Conservation (phyloP, 2,113 vertebrate genomes). For the Numida meleagris region DNA sequence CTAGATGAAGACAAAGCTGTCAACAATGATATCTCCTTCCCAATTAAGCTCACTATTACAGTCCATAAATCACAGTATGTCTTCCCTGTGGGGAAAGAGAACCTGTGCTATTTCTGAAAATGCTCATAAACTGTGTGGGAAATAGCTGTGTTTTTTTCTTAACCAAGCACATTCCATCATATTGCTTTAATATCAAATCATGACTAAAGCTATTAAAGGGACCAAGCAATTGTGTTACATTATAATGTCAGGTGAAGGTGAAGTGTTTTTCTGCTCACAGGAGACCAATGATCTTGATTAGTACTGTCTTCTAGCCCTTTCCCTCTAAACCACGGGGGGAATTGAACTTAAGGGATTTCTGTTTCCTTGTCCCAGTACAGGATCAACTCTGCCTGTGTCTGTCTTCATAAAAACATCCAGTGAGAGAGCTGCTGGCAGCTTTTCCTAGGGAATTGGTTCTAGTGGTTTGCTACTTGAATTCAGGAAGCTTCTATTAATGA, state of each 20-base stretch:
- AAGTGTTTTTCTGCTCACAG: neutral
- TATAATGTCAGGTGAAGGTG: neutral
- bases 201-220: neutral
- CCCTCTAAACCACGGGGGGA: neutral
- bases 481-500: neutral
- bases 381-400: neutral
- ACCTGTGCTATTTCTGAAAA: constrained; percentile 40
- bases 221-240: neutral
- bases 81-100: constrained; percentile 14
- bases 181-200: neutral
- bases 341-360: neutral
- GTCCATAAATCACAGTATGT: constrained; percentile 41
- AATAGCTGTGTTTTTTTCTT: neutral
- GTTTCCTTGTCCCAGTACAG: neutral
- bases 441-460: neutral
- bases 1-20: constrained; percentile 40
- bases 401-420: neutral
- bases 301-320: neutral
- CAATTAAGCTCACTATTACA: constrained; percentile 54
- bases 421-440: neutral
- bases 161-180: neutral
- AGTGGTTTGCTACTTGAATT: neutral
- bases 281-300: neutral
- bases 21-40: constrained; percentile 52
- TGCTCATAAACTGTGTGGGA: constrained; percentile 1